Evolutionary conservation across 2,888 invertebrate species (phyloP).

Genomic region (Mechanitis mazaeus): DNA sequence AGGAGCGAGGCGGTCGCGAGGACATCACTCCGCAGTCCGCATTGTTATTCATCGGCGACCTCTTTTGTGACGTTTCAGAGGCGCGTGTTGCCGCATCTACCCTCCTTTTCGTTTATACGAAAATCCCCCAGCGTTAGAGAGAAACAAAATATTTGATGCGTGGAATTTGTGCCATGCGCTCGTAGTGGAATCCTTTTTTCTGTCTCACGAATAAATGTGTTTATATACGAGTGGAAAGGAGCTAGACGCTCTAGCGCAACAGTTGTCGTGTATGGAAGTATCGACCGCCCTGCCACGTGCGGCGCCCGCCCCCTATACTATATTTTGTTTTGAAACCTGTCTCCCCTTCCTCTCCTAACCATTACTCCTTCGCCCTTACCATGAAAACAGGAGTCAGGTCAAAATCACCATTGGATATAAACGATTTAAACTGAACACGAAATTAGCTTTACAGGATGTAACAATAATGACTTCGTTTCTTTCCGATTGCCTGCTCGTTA

Average conservation of each 20-base stretch:
- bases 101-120: slow-evolving; percentile 39
- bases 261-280: slow-evolving; percentile 66
- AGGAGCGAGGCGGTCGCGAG: slow-evolving; percentile 30
- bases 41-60: slow-evolving; percentile 74
- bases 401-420: neutral
- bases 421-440: neutral
- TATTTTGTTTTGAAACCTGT: slow-evolving; percentile 5
- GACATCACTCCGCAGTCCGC: slow-evolving; percentile 74
- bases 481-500: slow-evolving; percentile 3
- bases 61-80: slow-evolving; percentile 70
- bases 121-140: slow-evolving; percentile 28
- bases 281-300: slow-evolving; percentile 68
- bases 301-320: slow-evolving; percentile 41
- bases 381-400: neutral
- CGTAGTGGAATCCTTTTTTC: slow-evolving; percentile 51
- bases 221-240: slow-evolving; percentile 34
- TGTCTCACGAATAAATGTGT: slow-evolving; percentile 35
- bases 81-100: slow-evolving; percentile 69
- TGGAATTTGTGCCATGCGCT: slow-evolving; percentile 61
- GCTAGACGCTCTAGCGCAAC: slow-evolving; percentile 57
- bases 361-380: slow-evolving; percentile 26
- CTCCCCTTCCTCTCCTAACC: slow-evolving; percentile 33
- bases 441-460: neutral
- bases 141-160: slow-evolving; percentile 44
- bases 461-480: slow-evolving; percentile 3